These are phyloP conservation scores for Anthopleura xanthogrammica DNA, from an alignment of 92 coral and sea anemone species.

Conservation along the genomic window DNA sequence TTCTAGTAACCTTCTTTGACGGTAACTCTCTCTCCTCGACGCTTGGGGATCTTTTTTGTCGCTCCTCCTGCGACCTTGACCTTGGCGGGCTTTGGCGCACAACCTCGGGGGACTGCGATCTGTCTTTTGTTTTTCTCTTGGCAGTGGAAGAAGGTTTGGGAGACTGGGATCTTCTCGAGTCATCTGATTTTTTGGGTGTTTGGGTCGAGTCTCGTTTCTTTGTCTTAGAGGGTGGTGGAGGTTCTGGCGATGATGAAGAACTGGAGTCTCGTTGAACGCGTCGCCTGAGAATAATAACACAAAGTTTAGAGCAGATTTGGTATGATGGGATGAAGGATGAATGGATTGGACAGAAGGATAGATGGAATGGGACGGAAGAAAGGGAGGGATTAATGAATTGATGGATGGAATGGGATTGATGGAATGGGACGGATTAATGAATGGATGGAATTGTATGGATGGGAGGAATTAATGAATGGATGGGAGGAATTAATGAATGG, in stretches of 20 bases:
- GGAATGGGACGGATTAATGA: no score
- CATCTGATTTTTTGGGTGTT: slow-evolving; percentile 10
- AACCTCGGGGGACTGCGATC: slow-evolving; percentile 35
- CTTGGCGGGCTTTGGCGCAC: slow-evolving; percentile 39
- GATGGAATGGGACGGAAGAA: no score
- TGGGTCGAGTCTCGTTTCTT: slow-evolving; percentile 23
- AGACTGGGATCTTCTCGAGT: slow-evolving; percentile 14
- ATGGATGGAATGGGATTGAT: no score
- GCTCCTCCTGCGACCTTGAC: slow-evolving; percentile 49
- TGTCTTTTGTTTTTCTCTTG: slow-evolving; percentile 16
- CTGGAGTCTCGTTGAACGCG: slow-evolving; percentile 13
- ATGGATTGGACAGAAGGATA: not conserved
- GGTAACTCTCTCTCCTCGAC: slow-evolving; percentile 50
- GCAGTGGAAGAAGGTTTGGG: slow-evolving; percentile 30
- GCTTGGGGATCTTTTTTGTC: slow-evolving; percentile 58
- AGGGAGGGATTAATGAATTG: no score
- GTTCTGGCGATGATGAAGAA: slow-evolving; percentile 23
- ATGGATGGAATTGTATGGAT: no score
- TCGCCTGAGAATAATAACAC: slow-evolving; percentile 1
- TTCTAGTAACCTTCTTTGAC: slow-evolving; percentile 28
- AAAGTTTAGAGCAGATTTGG: not conserved
- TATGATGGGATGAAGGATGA: not conserved
- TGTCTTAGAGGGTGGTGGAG: not conserved
- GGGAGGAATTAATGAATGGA: no score
- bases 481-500: no score